Percentiles rank a stretch among this genome's conserved stretches.
Conservation (phyloP, 2,113 vertebrate species). For the Lucifuga dentata region DNA sequence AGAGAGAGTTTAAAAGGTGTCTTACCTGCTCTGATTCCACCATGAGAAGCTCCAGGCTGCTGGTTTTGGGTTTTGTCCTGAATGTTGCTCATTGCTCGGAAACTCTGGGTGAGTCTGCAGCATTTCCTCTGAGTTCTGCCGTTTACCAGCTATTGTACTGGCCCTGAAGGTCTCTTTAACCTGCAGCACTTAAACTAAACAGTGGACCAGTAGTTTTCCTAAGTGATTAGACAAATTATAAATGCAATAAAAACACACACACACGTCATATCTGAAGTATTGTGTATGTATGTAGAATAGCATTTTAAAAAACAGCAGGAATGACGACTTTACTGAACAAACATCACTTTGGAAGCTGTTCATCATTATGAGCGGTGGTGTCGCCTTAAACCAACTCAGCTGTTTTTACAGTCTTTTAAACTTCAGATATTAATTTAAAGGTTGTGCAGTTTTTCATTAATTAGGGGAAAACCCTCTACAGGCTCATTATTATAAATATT, state of each 20-base stretch:
- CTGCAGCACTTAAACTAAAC: slow-evolving; percentile 51
- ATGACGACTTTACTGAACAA: too few relatives aligned
- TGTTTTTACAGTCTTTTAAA: slow-evolving; percentile 57
- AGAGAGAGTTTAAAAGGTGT: slow-evolving; percentile 54
- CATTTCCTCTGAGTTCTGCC: slow-evolving; percentile 60
- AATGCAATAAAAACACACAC: slow-evolving; percentile 44
- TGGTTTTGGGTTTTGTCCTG: slow-evolving; percentile 72
- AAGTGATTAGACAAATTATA: slow-evolving; percentile 52
- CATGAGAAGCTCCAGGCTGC: slow-evolving; percentile 72
- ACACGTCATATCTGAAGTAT: background rate
- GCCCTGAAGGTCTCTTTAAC: slow-evolving; percentile 61
- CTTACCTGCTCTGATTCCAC: slow-evolving; percentile 56
- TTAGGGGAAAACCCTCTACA: slow-evolving; percentile 41
- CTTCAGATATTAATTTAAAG: slow-evolving; percentile 33
- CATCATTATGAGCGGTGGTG: slow-evolving; percentile 36
- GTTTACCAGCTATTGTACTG: slow-evolving; percentile 68
- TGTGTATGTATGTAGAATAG: slow-evolving; percentile 2
- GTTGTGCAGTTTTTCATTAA: slow-evolving; percentile 26
- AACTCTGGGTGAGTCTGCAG: slow-evolving; percentile 73
- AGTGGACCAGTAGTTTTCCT: slow-evolving; percentile 37
- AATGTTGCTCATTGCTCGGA: slow-evolving; percentile 68
- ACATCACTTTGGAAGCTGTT: slow-evolving; percentile 26
- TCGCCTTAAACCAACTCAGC: slow-evolving; percentile 40
- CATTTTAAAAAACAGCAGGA: background rate
- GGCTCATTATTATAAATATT: slow-evolving; percentile 11